These are phyloP conservation scores for Taeniopygia guttata DNA, from an alignment of 2,797 vertebrate species.

Conservation along the genomic window DNA sequence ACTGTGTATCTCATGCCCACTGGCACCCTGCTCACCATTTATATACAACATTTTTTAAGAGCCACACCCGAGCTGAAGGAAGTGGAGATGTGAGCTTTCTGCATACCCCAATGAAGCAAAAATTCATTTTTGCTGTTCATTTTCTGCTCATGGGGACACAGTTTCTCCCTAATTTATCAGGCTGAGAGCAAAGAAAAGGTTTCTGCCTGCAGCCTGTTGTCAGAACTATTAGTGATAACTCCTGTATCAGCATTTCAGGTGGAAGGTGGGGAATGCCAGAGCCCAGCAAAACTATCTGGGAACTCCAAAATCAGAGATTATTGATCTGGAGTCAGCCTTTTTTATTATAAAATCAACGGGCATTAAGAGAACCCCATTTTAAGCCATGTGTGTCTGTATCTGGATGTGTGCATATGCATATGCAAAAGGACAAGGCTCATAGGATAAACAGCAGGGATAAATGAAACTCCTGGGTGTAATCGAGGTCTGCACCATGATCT, in stretches of 20 bases:
- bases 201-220: background rate
- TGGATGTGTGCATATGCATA: background rate
- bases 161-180: background rate
- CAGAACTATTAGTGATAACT: background rate
- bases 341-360: background rate
- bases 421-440: background rate
- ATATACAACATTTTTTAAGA: background rate
- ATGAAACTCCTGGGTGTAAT: background rate
- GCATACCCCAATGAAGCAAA: background rate
- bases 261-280: background rate
- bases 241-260: background rate
- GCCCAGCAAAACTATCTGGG: background rate
- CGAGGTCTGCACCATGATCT: background rate
- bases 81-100: background rate
- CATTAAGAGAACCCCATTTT: background rate
- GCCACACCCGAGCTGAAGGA: background rate
- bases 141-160: background rate
- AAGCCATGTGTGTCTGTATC: background rate
- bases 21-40: background rate
- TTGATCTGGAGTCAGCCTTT: background rate
- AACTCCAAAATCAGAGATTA: background rate
- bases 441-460: background rate
- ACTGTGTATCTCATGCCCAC: accelerated
- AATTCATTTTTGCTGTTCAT: background rate
- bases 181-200: background rate